phyloP scores from a whole-genome alignment of 2,888 invertebrate species.

The Pseudococcus jackbeardsleyi region DNA sequence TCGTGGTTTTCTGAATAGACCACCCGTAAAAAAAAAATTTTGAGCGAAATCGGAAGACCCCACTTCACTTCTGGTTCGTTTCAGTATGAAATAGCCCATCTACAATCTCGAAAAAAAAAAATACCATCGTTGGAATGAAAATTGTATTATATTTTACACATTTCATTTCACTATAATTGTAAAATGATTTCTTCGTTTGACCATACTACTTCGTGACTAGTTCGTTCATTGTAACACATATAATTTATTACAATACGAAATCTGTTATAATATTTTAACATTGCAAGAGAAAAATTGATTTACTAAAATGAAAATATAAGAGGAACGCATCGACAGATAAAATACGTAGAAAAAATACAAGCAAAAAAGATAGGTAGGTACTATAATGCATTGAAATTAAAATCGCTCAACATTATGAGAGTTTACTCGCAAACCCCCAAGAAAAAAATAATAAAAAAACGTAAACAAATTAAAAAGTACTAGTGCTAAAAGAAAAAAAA shows the following conservation, averaged over 20 bases:
- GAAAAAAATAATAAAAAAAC: neutral
- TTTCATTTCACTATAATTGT: neutral
- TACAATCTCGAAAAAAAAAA: neutral
- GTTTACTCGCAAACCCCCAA: neutral
- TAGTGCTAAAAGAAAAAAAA: slow-evolving; percentile 4
- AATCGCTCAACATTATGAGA: neutral
- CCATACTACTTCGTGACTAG: slow-evolving; percentile 17
- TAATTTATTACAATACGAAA: slow-evolving; percentile 1
- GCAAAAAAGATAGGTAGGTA: neutral
- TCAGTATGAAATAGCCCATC: no score
- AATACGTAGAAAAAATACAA: neutral
- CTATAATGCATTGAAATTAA: neutral
- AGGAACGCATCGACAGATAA: neutral
- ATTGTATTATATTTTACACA: neutral
- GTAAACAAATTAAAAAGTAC: neutral
- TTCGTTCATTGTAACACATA: neutral
- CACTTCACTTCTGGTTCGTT: no score
- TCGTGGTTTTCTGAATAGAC: no score
- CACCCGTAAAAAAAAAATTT: no score
- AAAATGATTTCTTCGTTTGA: neutral
- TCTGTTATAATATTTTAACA: neutral
- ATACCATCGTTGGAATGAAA: neutral
- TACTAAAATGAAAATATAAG: neutral
- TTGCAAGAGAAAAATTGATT: neutral
- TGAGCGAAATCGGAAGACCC: no score